Evolutionary conservation across 2,888 invertebrate genomes (phyloP).

Genomic region (Abscondita cerata): DNA sequence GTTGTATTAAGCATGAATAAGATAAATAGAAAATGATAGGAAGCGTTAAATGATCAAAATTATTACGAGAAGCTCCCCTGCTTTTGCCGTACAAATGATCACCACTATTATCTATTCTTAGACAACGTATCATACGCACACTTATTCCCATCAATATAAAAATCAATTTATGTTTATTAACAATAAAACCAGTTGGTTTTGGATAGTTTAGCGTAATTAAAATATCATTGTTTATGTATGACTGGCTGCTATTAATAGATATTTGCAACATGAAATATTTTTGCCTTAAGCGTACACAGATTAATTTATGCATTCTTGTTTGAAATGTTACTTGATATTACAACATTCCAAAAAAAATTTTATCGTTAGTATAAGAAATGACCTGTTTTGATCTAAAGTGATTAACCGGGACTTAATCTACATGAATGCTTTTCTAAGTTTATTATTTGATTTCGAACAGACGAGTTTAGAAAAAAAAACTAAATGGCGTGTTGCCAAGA

Average conservation of each 20-base stretch:
- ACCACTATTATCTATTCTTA: too few species aligned
- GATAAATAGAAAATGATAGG: conserved; percentile 27
- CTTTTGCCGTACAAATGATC: too few species aligned
- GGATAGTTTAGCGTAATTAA: conserved; percentile 1
- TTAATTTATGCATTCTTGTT: too few species aligned
- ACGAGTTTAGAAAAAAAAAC: too few species aligned
- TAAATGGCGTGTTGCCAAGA: too few species aligned
- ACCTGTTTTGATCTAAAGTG: too few species aligned
- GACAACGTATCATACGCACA: not conserved
- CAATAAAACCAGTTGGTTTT: not conserved
- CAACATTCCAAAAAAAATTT: too few species aligned
- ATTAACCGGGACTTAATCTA: too few species aligned
- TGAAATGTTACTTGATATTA: too few species aligned
- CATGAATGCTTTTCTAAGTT: too few species aligned
- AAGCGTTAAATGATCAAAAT: conserved; percentile 22
- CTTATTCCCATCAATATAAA: conserved; percentile 8
- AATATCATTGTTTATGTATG: conserved; percentile 5
- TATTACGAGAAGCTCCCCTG: conserved; percentile 8
- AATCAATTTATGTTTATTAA: conserved; percentile 8
- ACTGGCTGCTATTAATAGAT: conserved; percentile 3
- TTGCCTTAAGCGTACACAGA: not conserved
- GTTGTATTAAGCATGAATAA: conserved; percentile 23
- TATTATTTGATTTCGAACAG: too few species aligned
- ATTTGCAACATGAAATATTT: not conserved
- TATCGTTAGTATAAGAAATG: too few species aligned